Conservation (phyloP, 92 coral and sea anemone genomes). For the Palythoa grandiflora region DNA sequence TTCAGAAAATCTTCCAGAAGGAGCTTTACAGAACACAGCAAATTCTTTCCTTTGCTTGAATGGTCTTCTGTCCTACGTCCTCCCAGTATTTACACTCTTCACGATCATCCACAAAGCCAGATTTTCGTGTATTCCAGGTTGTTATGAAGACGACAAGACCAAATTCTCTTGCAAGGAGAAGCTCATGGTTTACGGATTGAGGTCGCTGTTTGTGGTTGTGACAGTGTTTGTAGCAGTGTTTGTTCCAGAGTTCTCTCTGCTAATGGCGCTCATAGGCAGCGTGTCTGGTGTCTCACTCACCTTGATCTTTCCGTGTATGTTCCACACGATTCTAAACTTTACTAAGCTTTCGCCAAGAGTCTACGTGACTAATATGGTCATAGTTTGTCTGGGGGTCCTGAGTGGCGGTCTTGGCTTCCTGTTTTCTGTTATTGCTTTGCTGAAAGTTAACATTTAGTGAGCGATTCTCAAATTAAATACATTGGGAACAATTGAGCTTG, state of each 20-base stretch:
- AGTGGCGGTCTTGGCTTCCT: constrained; percentile 92
- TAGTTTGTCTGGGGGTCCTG: constrained; percentile 89
- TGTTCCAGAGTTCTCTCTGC: constrained; percentile 91
- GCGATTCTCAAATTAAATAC: neutral
- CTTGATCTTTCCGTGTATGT: constrained; percentile 90
- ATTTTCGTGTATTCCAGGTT: constrained; percentile 81
- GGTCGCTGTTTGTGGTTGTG: constrained; percentile 83
- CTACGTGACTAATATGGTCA: constrained; percentile 82
- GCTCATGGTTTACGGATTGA: constrained; percentile 70
- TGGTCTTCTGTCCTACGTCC: constrained; percentile 94
- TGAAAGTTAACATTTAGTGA: constrained; percentile 65
- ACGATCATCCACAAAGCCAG: constrained; percentile 87
- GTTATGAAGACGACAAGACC: constrained; percentile 84
- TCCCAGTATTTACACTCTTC: constrained; percentile 91
- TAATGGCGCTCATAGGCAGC: constrained; percentile 97
- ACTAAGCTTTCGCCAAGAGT: constrained; percentile 77
- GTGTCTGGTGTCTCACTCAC: constrained; percentile 91
- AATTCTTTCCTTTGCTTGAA: constrained; percentile 93
- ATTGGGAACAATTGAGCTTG: no score
- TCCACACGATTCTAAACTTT: constrained; percentile 82
- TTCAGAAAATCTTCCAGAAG: constrained; percentile 95
- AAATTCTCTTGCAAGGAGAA: constrained; percentile 82
- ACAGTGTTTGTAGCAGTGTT: constrained; percentile 81
- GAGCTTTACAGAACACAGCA: constrained; percentile 90
- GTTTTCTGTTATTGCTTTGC: constrained; percentile 84